These are phyloP conservation scores for Diadema setosum DNA, from an alignment of 35 echinoderm and acorn worm genomes.

Conservation along the genomic window DNA sequence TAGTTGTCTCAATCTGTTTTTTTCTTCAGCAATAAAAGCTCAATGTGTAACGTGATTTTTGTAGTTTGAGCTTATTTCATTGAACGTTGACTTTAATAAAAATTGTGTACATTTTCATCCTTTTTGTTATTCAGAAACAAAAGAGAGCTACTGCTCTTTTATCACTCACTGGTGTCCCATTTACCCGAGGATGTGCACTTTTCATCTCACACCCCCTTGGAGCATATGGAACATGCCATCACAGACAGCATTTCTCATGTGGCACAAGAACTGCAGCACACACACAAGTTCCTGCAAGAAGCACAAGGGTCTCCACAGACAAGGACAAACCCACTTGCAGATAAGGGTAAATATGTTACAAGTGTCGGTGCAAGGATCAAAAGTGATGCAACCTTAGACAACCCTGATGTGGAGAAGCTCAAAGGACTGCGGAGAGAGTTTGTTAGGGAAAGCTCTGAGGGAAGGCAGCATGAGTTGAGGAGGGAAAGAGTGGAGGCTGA, in stretches of 20 bases:
- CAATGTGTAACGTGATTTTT: too few species aligned
- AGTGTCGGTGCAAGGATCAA: too few species aligned
- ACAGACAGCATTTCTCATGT: not conserved
- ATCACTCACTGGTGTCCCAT: not conserved
- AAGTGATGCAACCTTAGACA: too few species aligned
- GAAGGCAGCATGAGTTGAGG: too few species aligned
- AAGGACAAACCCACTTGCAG: not conserved
- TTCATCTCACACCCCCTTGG: not conserved
- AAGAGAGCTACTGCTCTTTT: conserved; percentile 9
- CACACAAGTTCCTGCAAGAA: not conserved
- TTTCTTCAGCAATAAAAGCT: too few species aligned
- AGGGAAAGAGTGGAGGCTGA: too few species aligned
- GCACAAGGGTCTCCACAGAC: not conserved
- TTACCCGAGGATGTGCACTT: not conserved
- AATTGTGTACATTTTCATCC: not conserved
- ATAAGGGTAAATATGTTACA: too few species aligned
- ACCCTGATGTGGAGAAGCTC: not conserved
- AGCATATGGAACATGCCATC: conserved; percentile 1
- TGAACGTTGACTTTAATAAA: not conserved
- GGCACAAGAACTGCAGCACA: not conserved
- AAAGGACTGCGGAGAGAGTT: not conserved
- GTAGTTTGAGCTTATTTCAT: too few species aligned
- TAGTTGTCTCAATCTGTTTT: too few species aligned
- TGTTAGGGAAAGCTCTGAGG: too few species aligned
- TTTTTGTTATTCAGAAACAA: not conserved